Base-by-base conservation (phyloP, 2,888 invertebrate species). In the Lepidochrysops patricia region DNA sequence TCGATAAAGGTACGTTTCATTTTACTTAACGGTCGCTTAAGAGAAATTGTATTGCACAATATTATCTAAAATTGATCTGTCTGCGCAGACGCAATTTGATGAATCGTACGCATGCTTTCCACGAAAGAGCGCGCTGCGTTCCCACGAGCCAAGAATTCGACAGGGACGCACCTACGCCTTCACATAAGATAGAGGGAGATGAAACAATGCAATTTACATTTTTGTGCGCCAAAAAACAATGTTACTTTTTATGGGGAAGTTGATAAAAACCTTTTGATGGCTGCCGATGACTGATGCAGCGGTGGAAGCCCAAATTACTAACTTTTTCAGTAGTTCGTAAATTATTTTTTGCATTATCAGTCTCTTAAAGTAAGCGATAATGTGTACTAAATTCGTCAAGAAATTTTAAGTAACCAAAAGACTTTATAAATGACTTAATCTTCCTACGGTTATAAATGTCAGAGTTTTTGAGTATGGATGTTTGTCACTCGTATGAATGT, bases 71-170 rank as follows among this genome's bases (percentile, higher is more conserved):
- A 48, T 62, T 62, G 64, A 64, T 63, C 65, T 77, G 76, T 69
- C 61, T 57, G 62, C 70, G 72, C 70, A 70, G 74, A 72, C 76
- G 70, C 71, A 73, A 77, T 82, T 82, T 83, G 82, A 83, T 84
- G 76, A 77, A 82, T 78, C 77, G 79, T 77, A 68, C 67, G 76
- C 71, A 74, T 74, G 74, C 74, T 77, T 87, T 86, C 87, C 84
- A 68, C 80, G 86, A 88, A 86, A 71, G 65, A 72, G 74, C 63
- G 74, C 81, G 79, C 80, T 82, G 72, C 72, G 76, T 87, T 88
- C 88, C 85, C 88, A 87, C 87, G 85, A 76, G 77, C 73, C 72
- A 12, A 70, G 79, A 76, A 81, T 79, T 80, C 72, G 67, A 76
- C 71, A 66, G 70, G 71, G 74, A 75, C 68, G 67, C 63, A 68